These are phyloP conservation scores for Cavia aperea DNA, from an alignment of 2,113 vertebrate genomes.

Conservation along the genomic window DNA sequence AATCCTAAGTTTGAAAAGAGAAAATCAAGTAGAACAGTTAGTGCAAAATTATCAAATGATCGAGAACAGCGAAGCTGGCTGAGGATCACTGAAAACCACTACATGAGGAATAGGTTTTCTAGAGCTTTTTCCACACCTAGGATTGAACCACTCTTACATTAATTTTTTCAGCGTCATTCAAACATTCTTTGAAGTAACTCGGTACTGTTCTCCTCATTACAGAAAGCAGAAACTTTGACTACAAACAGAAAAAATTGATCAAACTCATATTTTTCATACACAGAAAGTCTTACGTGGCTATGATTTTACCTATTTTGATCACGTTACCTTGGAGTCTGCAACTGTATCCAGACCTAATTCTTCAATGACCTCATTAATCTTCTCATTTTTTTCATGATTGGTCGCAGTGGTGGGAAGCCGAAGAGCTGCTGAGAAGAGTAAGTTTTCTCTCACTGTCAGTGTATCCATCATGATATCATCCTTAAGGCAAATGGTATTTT, in stretches of 20 bases:
- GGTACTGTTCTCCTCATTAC: background rate
- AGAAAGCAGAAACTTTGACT: background rate
- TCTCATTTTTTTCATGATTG: conserved; percentile 81
- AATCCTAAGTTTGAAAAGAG: no score
- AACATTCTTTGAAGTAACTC: background rate
- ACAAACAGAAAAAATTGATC: background rate
- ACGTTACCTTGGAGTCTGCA: conserved; percentile 86
- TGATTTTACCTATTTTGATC: accelerated
- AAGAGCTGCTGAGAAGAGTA: conserved; percentile 92
- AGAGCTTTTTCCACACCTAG: background rate
- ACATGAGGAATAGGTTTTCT: background rate
- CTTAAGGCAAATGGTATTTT: conserved; percentile 67
- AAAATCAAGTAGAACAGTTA: background rate
- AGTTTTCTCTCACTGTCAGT: conserved; percentile 91
- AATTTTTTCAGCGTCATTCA: background rate
- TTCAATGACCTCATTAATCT: conserved; percentile 82
- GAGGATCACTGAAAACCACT: background rate
- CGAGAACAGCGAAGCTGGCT: background rate
- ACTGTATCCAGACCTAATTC: conserved; percentile 74
- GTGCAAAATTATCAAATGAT: background rate
- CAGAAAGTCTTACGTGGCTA: background rate
- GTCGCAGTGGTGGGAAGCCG: conserved; percentile 55
- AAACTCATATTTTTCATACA: background rate
- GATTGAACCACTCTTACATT: background rate
- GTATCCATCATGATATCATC: conserved; percentile 95